phyloP scores from a whole-genome alignment of 2,113 vertebrate species.

The Prietella phreatophila region DNA sequence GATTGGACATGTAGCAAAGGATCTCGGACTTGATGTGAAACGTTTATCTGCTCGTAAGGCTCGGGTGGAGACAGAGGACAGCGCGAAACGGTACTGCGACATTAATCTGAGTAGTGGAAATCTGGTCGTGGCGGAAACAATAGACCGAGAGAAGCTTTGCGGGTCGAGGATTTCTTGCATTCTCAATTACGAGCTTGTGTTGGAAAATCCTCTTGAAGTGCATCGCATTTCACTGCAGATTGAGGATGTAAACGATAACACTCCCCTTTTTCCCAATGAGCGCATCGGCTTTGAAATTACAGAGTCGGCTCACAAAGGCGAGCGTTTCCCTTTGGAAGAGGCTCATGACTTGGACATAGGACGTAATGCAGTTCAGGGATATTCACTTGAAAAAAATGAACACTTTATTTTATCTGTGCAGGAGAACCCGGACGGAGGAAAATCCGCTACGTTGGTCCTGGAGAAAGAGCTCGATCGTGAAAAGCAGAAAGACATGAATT shows the following conservation, averaged over 20 bases:
- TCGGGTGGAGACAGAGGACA: conserved; percentile 51
- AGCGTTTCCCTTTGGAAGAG: conserved; percentile 61
- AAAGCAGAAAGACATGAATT: neutral
- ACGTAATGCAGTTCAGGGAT: conserved; percentile 62
- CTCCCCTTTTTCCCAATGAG: conserved; percentile 48
- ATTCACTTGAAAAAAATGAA: conserved; percentile 43
- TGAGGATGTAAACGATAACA: conserved; percentile 72
- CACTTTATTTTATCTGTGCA: conserved; percentile 36
- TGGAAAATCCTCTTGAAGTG: conserved; percentile 64
- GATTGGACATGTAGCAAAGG: conserved; percentile 52
- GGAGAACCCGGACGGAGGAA: neutral
- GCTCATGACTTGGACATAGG: conserved; percentile 70
- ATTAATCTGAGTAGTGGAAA: conserved; percentile 52
- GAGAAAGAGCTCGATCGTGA: neutral
- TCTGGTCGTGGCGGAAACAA: conserved; percentile 50
- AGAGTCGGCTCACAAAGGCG: conserved; percentile 63
- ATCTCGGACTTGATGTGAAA: conserved; percentile 48
- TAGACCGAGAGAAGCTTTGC: conserved; percentile 55
- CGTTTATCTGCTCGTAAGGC: conserved; percentile 43
- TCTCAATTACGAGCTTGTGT: conserved; percentile 49
- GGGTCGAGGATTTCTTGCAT: conserved; percentile 34
- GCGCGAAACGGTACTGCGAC: conserved; percentile 49
- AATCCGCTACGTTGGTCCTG: neutral
- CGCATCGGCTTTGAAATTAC: conserved; percentile 58
- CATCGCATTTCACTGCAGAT: conserved; percentile 54